Evolutionary conservation across 2,797 vertebrate species (phyloP), one percentile per base, ranked within the genome.

Genomic region (Diplodus puntazzo): DNA sequence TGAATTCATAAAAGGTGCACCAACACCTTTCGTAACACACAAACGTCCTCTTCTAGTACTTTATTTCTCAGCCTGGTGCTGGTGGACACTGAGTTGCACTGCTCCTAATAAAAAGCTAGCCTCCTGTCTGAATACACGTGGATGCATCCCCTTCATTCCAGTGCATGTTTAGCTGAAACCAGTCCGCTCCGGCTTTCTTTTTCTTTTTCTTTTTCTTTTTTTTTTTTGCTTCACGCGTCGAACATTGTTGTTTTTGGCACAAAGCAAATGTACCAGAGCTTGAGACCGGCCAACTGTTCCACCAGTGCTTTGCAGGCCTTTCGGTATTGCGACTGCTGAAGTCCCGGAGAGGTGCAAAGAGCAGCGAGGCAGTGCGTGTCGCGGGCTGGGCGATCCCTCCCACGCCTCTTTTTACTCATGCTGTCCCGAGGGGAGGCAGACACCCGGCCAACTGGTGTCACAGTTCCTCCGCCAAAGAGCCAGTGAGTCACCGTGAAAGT

Each of bases 391-490:
- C 82, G 85, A 92, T 90, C 91, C 88, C 89, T 87, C 91, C 92
- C 91, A 93, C 88, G 75, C 80, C 84, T 69, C 80, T 88, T 34
- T 27, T 84, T 90, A 86, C 91, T 89, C 88, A 90, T 89, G 87
- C 87, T 92, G 89, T 91, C 90, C 88, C 80, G 34, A 86, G 75
- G 89, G 89, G 88, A 87, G 88, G 80, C 76, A 73, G 90, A 91
- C 91, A 89, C 85, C 76, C 82, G 9, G 78, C 89, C 90, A 91
- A 93, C 88, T 92, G 91, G 90, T 93, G 89, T 87, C 87, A 82
- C 75, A 25, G 83, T 71, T 81, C 75, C 57, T 55, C 25, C 5
- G 88, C 90, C 90, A 92, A 39, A 39, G 75, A 67, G 70, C 49
- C 58, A 83, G 80, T 91, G 89, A 90, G 88, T 88, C 83, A 89